These are phyloP conservation scores for Diloba caeruleocephala DNA, from an alignment of 2,888 invertebrate species.

Conservation along the genomic window DNA sequence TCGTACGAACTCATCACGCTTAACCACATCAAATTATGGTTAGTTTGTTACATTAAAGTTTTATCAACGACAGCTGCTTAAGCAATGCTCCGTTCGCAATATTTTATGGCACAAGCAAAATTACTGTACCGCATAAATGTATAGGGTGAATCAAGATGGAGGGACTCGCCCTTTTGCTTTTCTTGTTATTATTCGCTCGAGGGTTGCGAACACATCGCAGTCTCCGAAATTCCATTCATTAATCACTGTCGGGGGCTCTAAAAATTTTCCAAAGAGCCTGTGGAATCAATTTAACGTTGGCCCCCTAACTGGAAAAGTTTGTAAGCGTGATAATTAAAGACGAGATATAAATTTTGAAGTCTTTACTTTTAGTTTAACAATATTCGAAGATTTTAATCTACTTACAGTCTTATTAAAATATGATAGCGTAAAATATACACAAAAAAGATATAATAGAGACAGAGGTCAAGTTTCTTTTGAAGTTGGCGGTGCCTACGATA, in stretches of 20 bases:
- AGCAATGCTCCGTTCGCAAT: conserved; percentile 73
- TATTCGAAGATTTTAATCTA: conserved; percentile 59
- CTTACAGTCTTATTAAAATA: conserved; percentile 51
- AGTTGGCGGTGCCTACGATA: too few species aligned
- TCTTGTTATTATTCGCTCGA: conserved; percentile 72
- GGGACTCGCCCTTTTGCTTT: conserved; percentile 76
- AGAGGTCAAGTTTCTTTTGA: conserved; percentile 15
- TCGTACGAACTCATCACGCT: conserved; percentile 79
- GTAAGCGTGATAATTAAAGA: conserved; percentile 81
- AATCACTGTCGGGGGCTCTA: conserved; percentile 87
- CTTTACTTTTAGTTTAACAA: conserved; percentile 59
- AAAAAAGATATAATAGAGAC: conserved; percentile 5
- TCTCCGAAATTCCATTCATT: conserved; percentile 84
- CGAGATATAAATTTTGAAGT: conserved; percentile 79
- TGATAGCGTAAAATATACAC: conserved; percentile 23
- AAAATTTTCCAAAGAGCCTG: conserved; percentile 84
- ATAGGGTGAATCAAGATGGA: conserved; percentile 62
- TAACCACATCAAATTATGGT: conserved; percentile 76
- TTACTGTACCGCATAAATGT: conserved; percentile 69
- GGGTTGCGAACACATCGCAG: conserved; percentile 69
- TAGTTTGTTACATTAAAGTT: conserved; percentile 64
- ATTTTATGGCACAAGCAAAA: conserved; percentile 77
- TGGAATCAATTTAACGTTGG: conserved; percentile 85
- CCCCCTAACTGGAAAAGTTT: conserved; percentile 79
- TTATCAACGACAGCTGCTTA: conserved; percentile 72